Base-by-base conservation (phyloP, 2,797 vertebrate genomes). In the Xenopus petersii region DNA sequence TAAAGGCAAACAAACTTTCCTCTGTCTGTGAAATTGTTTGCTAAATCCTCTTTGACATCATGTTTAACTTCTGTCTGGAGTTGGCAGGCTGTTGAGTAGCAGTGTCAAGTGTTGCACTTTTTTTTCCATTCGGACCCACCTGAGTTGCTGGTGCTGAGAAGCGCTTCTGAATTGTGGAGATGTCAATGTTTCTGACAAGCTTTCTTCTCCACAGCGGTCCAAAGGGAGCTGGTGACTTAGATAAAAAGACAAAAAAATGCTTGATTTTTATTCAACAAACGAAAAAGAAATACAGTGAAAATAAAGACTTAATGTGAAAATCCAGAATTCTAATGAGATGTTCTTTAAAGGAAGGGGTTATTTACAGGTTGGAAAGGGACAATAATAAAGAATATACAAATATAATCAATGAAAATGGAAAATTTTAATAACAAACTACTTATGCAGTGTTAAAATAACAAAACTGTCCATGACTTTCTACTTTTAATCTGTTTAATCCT, bases 21-120 rank as follows among this genome's bases (percentile, higher is more conserved):
- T 59, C 67, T 79, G 75, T 33, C 80, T 46, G 64, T 80, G 82
- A 82, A 75, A 74, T 80, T 78, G 75, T 81, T 74, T 54, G 48
- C 47, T 81, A 81, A 78, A 69, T 73, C 71, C 75, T 47, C 64
- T 74, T 74, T 70, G 62, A 74, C 62, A 70, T 74, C 62, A 70
- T 73, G 71, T 65, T 78, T 70, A 79, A 74, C 71, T 70, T 74
- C 66, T 66, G 66, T 79, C 54, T 74, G 17, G 33, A 73, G 64
- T 24, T 67, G 66, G 60, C 71, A 78, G 68, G 51, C 66, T 73
- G 54, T 46, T 73, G 60, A 79, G 67, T 60, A 79, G 64, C 30
- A 61, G 71, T 79, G 76, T 79, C 76, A 79, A 74, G 76, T 70
- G 33, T 59, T 59, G 60, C 26, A 64, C 54, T 30, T 24, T 78